phyloP scores from a whole-genome alignment of 2,797 vertebrate species.

The Semaprochilodus insignis region DNA sequence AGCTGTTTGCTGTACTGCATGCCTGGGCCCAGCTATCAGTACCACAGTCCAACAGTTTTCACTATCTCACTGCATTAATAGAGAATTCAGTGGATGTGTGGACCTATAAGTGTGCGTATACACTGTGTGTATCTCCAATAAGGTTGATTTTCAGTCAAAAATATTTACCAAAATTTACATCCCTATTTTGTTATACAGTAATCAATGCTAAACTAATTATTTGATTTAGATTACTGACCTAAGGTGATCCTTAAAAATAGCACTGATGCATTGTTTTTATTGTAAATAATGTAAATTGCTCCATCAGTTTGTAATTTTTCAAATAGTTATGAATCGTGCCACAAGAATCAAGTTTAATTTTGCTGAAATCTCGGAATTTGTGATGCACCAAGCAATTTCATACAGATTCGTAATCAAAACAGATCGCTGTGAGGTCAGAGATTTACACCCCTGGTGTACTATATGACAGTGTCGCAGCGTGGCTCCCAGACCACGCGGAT shows the following conservation, averaged over 20 bases:
- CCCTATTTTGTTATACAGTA: too few species aligned
- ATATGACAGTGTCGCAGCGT: slow-evolving; percentile 27
- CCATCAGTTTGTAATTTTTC: background rate
- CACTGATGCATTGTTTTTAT: background rate
- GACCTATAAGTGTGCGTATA: too few species aligned
- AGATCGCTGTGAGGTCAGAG: background rate
- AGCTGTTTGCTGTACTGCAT: too few species aligned
- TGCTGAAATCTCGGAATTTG: background rate
- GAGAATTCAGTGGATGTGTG: too few species aligned
- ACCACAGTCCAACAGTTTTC: too few species aligned
- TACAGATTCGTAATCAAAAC: background rate
- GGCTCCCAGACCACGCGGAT: slow-evolving; percentile 34
- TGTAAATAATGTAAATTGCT: background rate
- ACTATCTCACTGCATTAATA: too few species aligned
- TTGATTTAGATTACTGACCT: background rate
- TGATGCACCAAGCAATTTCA: background rate
- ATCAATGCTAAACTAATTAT: background rate
- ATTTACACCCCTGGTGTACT: background rate
- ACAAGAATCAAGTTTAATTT: background rate
- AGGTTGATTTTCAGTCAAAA: too few species aligned
- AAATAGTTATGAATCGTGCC: background rate
- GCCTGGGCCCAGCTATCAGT: too few species aligned
- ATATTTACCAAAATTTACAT: too few species aligned
- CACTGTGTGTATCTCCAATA: too few species aligned
- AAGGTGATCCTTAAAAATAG: background rate